Percentiles rank a stretch among this genome's conserved stretches.
phyloP scores from a whole-genome alignment of 1,140 invertebrate species.

The Cataglyphis hispanica region DNA sequence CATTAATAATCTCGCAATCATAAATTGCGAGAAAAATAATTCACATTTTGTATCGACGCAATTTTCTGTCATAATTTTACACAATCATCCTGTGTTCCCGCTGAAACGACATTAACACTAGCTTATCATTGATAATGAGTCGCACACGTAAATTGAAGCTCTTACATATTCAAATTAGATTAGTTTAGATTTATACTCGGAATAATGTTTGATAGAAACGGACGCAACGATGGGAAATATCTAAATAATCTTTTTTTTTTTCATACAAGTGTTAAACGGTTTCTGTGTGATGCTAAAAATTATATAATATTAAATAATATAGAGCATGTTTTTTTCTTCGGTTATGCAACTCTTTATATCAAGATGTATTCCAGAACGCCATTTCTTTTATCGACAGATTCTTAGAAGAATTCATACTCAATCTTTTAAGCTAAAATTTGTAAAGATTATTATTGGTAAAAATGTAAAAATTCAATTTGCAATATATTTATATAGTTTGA shows the following conservation, averaged over 20 bases:
- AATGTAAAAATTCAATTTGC: neutral
- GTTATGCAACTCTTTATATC: neutral
- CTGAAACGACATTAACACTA: neutral
- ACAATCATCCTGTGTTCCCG: neutral
- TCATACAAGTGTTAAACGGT: neutral
- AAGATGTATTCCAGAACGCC: neutral
- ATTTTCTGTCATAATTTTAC: neutral
- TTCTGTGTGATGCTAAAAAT: neutral
- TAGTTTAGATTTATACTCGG: neutral
- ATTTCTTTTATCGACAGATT: conserved; percentile 4
- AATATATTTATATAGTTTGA: conserved; percentile 22
- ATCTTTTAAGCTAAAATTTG: neutral
- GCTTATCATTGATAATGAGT: no score
- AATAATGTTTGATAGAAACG: neutral
- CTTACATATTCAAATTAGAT: neutral
- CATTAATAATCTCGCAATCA: conserved; percentile 12
- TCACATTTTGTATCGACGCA: neutral
- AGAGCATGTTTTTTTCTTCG: neutral
- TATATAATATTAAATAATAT: neutral
- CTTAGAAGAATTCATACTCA: neutral
- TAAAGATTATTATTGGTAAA: neutral
- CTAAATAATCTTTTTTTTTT: neutral
- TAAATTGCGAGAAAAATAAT: conserved; percentile 13
- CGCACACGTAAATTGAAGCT: conserved; percentile 5
- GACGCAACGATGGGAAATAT: conserved; percentile 21